phyloP scores from a whole-genome alignment of 2,888 invertebrate genomes.

The Eupeodes latifasciatus region DNA sequence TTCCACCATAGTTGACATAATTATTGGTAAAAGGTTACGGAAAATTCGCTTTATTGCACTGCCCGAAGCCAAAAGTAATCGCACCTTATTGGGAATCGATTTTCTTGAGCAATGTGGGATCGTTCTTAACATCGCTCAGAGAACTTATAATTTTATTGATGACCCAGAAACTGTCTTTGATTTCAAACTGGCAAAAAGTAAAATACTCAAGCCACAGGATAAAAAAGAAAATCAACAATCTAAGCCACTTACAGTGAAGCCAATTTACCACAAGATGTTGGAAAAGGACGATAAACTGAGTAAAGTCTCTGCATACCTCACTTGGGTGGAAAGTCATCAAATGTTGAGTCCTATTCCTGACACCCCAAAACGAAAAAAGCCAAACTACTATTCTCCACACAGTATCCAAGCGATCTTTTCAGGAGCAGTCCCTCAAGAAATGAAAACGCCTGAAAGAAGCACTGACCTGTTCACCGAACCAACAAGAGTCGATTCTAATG shows the following conservation, averaged over 20 bases:
- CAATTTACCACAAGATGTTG: not conserved
- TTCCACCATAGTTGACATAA: too few species aligned
- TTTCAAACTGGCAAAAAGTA: not conserved
- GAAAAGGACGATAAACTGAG: conserved; percentile 1
- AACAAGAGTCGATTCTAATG: not conserved
- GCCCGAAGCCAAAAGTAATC: too few species aligned
- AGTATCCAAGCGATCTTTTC: too few species aligned
- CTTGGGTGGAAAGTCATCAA: not conserved
- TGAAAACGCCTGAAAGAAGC: conserved; percentile 5
- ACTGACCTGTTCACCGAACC: not conserved
- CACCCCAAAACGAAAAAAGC: conserved; percentile 1
- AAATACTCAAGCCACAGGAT: not conserved
- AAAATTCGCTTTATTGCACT: too few species aligned
- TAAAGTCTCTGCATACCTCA: not conserved
- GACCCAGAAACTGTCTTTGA: not conserved
- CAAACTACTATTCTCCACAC: not conserved
- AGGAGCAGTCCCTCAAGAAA: not conserved
- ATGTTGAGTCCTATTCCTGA: not conserved
- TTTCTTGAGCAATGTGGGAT: too few species aligned
- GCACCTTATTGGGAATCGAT: too few species aligned
- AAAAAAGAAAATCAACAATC: not conserved
- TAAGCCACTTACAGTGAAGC: not conserved
- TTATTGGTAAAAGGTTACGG: too few species aligned
- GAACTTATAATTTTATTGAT: not conserved
- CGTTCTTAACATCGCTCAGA: not conserved